Conservation (phyloP, 2,113 vertebrate genomes). For the Phalacrocorax pelagicus region DNA sequence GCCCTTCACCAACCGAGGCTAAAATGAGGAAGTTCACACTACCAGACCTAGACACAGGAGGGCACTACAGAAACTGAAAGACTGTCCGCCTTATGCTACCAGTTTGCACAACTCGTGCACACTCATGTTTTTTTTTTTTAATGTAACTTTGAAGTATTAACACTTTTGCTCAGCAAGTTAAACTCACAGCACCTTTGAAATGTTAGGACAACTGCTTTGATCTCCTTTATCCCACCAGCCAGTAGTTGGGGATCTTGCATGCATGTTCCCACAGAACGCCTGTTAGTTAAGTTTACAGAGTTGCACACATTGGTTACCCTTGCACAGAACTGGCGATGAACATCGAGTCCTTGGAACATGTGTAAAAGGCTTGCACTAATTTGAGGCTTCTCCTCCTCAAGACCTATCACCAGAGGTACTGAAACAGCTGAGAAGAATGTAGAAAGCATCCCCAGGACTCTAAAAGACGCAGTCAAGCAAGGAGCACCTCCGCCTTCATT, state of each 20-base stretch:
- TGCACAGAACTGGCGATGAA: neutral
- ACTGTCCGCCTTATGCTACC: no score
- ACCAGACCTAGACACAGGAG: neutral
- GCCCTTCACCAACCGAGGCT: neutral
- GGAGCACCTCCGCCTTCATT: neutral
- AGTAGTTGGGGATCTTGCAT: neutral
- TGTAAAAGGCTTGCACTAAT: neutral
- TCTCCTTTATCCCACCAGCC: neutral
- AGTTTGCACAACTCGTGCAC: neutral
- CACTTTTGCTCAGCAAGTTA: neutral
- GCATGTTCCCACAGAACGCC: neutral
- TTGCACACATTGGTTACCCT: neutral
- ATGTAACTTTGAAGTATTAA: neutral
- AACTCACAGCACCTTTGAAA: neutral
- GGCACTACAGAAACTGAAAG: neutral
- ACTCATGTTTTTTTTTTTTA: neutral
- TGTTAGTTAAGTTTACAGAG: neutral
- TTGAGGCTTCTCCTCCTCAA: neutral
- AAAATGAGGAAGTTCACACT: neutral
- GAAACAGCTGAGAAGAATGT: neutral
- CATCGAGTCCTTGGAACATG: rapidly evolving
- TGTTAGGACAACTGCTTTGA: neutral
- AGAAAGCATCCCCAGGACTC: neutral
- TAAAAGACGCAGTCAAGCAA: neutral
- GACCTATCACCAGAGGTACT: neutral